Evolutionary conservation across 2,113 vertebrate genomes (phyloP), one percentile per base, ranked within the genome.

Genomic region (Pteropus alecto): DNA sequence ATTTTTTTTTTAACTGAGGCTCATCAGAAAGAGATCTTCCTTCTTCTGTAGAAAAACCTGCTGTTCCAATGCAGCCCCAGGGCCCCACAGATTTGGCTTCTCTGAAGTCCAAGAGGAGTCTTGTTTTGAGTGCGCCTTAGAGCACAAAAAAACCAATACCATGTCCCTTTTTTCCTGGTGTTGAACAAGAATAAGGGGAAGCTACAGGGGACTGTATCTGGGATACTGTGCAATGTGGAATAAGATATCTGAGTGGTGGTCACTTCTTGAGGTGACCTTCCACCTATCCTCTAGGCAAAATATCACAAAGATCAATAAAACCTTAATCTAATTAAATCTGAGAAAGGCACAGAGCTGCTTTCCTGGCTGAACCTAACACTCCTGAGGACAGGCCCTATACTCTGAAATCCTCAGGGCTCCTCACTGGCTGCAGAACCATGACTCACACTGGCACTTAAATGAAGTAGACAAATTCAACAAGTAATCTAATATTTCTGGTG

Each of bases 211-310:
- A n/a, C 26, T 83, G 74, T 54, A 58, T 60, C 41, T 67, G 51
- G 48, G 15, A 74, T 89, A 76, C 35, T 95, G 24, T 60, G 18
- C 41, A 89, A 71, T 33, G 15, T 21, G 26, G 48, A 96, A 86
- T 61, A 48, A 88, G 60, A 68, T 54, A 41, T 12, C 67, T 85
- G 79, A 82, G 35, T 48, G 41, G 33, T 51, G 24, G 60, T 87
- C n/a, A 38, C 41, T 93, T 58, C 73, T 70, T 87, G 26, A 84
- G 33, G 35, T 95, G 74, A 78, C 68, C 79, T 93, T 87, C 84
- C 83, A 90, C 38, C 16, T 15, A 87, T n/a, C 54, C 54, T 95
- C 54, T 73, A 46, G 76, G 54, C 15, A 86, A 96, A 95, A 73
- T 63, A 90, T 22, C 67, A 85, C 24, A 78, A 85, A 82, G 26